Percentiles rank a stretch among this genome's conserved stretches.
Evolutionary conservation across 1,140 invertebrate species (phyloP).

Genomic region (Hetaerina americana): DNA sequence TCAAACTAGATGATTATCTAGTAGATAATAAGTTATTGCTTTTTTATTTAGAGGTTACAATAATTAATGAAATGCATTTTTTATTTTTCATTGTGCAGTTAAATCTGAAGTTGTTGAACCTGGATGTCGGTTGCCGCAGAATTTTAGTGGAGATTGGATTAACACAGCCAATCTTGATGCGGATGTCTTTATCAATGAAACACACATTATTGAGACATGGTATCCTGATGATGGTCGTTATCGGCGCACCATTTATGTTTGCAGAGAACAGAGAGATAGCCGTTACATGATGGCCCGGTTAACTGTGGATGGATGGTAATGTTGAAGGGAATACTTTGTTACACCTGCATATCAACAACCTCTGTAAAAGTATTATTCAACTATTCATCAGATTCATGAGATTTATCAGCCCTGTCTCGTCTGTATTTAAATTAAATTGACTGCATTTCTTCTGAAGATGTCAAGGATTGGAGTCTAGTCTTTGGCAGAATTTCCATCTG

Average conservation of each 20-base stretch:
- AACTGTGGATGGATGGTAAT: constrained; percentile 87
- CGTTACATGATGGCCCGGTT: constrained; percentile 90
- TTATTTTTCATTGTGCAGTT: constrained; percentile 43
- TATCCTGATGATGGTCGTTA: constrained; percentile 82
- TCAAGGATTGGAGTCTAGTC: no score
- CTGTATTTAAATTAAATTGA: no score
- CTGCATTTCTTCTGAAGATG: no score
- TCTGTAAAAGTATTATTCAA: no score
- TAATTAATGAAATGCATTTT: constrained; percentile 10
- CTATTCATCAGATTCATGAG: no score
- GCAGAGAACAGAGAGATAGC: constrained; percentile 73
- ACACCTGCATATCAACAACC: no score
- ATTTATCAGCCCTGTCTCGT: no score
- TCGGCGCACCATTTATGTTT: constrained; percentile 85
- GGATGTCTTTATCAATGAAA: constrained; percentile 86
- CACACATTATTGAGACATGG: constrained; percentile 89
- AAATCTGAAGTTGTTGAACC: constrained; percentile 77
- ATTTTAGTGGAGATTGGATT: constrained; percentile 90
- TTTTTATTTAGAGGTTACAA: constrained; percentile 17
- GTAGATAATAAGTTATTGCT: constrained; percentile 14
- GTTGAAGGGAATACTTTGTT: constrained; percentile 13
- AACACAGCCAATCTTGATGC: constrained; percentile 94
- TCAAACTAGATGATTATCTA: background rate
- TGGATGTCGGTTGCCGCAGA: constrained; percentile 81
- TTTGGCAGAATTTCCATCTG: no score